Conservation (phyloP, 2,888 invertebrate species). For the Urechis unicinctus region DNA sequence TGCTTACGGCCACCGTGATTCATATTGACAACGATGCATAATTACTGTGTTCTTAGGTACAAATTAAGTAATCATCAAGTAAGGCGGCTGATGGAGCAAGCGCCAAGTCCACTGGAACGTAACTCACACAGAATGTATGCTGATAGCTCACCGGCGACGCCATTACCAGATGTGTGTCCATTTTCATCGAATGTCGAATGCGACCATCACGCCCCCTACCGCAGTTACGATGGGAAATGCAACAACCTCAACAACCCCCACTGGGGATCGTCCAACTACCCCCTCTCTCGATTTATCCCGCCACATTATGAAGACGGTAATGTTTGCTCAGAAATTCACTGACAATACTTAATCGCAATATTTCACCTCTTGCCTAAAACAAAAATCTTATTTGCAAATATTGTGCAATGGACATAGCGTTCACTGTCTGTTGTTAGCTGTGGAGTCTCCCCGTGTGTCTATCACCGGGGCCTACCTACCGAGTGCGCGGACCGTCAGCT, state of each 20-base stretch:
- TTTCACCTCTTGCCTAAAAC: no score
- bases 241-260: constrained; percentile 25
- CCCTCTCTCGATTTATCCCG: constrained; percentile 19
- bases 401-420: background rate
- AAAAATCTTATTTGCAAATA: no score
- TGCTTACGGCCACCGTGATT: no score
- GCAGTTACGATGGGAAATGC: constrained; percentile 29
- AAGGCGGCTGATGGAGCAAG: constrained; percentile 4
- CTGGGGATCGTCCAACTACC: constrained; percentile 19
- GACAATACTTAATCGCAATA: no score
- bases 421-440: constrained; percentile 10
- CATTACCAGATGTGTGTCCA: constrained; percentile 8
- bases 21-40: no score
- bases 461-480: constrained; percentile 20
- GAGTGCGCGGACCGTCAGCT: constrained; percentile 23
- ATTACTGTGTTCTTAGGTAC: constrained; percentile 3
- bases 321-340: background rate
- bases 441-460: constrained; percentile 17
- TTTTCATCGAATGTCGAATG: constrained; percentile 15
- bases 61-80: constrained; percentile 7
- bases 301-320: constrained; percentile 24
- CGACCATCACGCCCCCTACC: constrained; percentile 15
- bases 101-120: constrained; percentile 1
- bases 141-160: constrained; percentile 2
- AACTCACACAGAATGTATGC: constrained; percentile 1